phyloP scores from a whole-genome alignment of 2,888 invertebrate species.

The Acleris holmiana region DNA sequence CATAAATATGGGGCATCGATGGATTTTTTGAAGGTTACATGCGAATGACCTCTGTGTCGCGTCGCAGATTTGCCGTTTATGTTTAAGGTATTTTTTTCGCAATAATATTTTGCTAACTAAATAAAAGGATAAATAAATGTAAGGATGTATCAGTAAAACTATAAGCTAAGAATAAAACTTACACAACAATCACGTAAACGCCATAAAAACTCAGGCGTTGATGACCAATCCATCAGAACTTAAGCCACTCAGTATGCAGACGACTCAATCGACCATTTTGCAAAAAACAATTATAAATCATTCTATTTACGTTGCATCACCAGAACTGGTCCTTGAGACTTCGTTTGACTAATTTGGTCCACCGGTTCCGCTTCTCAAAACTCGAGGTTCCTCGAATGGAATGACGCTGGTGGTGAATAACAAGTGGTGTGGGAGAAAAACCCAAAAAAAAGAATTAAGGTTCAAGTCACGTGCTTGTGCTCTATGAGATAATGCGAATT shows the following conservation, averaged over 20 bases:
- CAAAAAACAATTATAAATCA: slow-evolving; percentile 50
- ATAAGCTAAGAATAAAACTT: background rate
- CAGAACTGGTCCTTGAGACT: slow-evolving; percentile 66
- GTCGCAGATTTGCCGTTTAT: too few species aligned
- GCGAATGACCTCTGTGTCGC: too few species aligned
- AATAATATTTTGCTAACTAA: too few species aligned
- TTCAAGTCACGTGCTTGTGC: slow-evolving; percentile 50
- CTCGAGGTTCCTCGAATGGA: slow-evolving; percentile 63
- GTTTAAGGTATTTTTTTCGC: too few species aligned
- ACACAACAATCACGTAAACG: background rate
- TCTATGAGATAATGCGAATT: slow-evolving; percentile 54
- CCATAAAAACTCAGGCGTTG: slow-evolving; percentile 10
- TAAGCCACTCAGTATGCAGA: slow-evolving; percentile 19
- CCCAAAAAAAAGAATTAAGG: slow-evolving; percentile 55
- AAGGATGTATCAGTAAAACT: too few species aligned
- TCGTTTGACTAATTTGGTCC: slow-evolving; percentile 64
- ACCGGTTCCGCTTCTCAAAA: slow-evolving; percentile 67
- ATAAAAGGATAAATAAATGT: too few species aligned
- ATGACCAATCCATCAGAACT: slow-evolving; percentile 2
- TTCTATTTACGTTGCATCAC: slow-evolving; percentile 53
- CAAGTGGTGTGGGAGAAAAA: slow-evolving; percentile 67
- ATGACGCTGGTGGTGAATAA: slow-evolving; percentile 64
- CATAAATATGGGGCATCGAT: too few species aligned
- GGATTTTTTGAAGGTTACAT: too few species aligned
- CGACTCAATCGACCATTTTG: slow-evolving; percentile 38